A percentile compares a stretch with the other conserved stretches of the same genome.
Conservation (phyloP, 2,888 invertebrate genomes). For the Pedicia rivosa region DNA sequence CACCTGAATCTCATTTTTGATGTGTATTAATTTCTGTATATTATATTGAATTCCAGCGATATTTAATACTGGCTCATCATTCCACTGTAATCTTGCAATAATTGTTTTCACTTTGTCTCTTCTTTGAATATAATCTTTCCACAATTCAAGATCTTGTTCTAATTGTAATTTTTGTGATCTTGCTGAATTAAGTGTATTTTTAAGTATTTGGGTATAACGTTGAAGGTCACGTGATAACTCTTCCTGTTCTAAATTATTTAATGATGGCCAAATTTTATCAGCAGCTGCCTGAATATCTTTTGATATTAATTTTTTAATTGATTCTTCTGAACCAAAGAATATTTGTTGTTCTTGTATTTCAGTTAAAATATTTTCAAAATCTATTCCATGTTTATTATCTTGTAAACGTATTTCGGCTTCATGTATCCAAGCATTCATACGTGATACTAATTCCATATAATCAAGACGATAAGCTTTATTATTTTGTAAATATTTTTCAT, state of each 20-base stretch:
- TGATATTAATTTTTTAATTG: slow-evolving; percentile 63
- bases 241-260: slow-evolving; percentile 65
- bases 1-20: slow-evolving; percentile 53
- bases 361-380: slow-evolving; percentile 67
- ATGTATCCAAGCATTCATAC: slow-evolving; percentile 68
- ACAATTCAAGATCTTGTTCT: slow-evolving; percentile 68
- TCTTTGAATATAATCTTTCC: slow-evolving; percentile 68
- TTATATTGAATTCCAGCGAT: slow-evolving; percentile 70
- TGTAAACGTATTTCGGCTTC: slow-evolving; percentile 64
- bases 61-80: slow-evolving; percentile 63
- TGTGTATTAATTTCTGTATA: slow-evolving; percentile 66
- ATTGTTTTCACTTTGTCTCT: slow-evolving; percentile 62
- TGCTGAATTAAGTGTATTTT: slow-evolving; percentile 69
- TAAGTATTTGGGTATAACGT: slow-evolving; percentile 61
- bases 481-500: slow-evolving; percentile 60
- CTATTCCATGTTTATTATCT: slow-evolving; percentile 68
- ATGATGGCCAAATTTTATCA: slow-evolving; percentile 77
- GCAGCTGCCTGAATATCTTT: slow-evolving; percentile 70
- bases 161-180: slow-evolving; percentile 63
- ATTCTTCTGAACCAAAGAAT: slow-evolving; percentile 65
- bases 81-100: slow-evolving; percentile 55
- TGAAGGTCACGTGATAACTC: slow-evolving; percentile 68
- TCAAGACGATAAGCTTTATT: slow-evolving; percentile 63
- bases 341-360: slow-evolving; percentile 78
- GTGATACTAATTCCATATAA: slow-evolving; percentile 58